Conservation (phyloP, 1,140 invertebrate genomes). For the Brachystomella parvula region DNA sequence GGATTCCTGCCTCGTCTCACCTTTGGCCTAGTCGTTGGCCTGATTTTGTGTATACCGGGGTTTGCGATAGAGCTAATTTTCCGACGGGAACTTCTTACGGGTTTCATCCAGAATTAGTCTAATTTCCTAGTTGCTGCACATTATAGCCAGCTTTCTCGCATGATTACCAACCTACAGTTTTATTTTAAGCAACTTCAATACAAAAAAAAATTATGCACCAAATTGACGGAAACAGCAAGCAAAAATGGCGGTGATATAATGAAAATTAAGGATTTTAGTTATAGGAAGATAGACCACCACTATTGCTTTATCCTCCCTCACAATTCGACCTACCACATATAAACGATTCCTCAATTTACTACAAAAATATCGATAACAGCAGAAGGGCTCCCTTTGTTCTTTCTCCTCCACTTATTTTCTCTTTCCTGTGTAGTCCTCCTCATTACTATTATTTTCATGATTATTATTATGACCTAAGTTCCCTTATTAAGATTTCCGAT, state of each 20-base stretch:
- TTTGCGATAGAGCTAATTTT: too few species aligned
- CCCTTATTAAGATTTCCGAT: background rate
- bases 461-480: background rate
- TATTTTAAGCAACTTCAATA: background rate
- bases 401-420: constrained; percentile 2
- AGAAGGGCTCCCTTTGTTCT: background rate
- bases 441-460: background rate
- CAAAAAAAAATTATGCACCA: background rate
- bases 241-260: background rate
- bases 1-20: too few species aligned
- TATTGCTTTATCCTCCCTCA: background rate
- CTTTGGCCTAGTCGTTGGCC: too few species aligned
- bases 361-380: background rate
- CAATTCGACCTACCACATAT: background rate
- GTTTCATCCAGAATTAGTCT: too few species aligned
- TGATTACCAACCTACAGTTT: too few species aligned
- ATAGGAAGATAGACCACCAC: background rate
- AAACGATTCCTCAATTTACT: background rate
- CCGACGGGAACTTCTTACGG: too few species aligned
- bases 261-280: background rate
- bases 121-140: too few species aligned
- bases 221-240: background rate
- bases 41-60: too few species aligned
- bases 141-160: too few species aligned
- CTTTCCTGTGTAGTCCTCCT: too few species aligned